Evolutionary conservation across 2,888 invertebrate species (phyloP).

Genomic region (Nysson spinosus): DNA sequence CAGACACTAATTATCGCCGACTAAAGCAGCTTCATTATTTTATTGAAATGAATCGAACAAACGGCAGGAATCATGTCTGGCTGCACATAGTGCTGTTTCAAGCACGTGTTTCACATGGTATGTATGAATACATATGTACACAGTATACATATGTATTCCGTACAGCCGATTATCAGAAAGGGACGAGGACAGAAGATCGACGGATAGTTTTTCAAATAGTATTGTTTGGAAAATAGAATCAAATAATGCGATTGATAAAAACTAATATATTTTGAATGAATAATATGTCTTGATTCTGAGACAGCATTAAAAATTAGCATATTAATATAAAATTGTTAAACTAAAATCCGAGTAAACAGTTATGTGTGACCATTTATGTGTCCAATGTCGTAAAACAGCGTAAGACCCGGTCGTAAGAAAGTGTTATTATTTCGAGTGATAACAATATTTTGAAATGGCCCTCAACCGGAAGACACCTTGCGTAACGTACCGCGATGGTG

Average conservation of each 20-base stretch:
- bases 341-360: no score
- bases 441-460: slow-evolving; percentile 11
- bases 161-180: slow-evolving; percentile 13
- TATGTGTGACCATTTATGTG: no score
- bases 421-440: slow-evolving; percentile 30
- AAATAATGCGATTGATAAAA: neutral
- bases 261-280: no score
- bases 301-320: no score
- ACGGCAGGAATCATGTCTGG: slow-evolving; percentile 77
- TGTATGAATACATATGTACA: slow-evolving; percentile 21
- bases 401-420: neutral
- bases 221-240: no score
- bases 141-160: slow-evolving; percentile 15
- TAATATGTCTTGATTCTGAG: no score
- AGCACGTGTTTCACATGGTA: slow-evolving; percentile 29
- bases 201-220: slow-evolving; percentile 2
- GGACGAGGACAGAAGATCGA: slow-evolving; percentile 20
- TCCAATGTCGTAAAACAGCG: neutral
- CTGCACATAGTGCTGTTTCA: slow-evolving; percentile 62
- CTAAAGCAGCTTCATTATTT: slow-evolving; percentile 48
- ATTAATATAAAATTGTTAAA: no score
- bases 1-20: slow-evolving; percentile 12
- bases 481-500: slow-evolving; percentile 15
- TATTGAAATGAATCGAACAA: slow-evolving; percentile 68
- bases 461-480: slow-evolving; percentile 42